A percentile compares a stretch with the other conserved stretches of the same genome.
These are phyloP conservation scores for Eufriesea mexicana DNA, from an alignment of 1,140 invertebrate genomes.

Conservation along the genomic window DNA sequence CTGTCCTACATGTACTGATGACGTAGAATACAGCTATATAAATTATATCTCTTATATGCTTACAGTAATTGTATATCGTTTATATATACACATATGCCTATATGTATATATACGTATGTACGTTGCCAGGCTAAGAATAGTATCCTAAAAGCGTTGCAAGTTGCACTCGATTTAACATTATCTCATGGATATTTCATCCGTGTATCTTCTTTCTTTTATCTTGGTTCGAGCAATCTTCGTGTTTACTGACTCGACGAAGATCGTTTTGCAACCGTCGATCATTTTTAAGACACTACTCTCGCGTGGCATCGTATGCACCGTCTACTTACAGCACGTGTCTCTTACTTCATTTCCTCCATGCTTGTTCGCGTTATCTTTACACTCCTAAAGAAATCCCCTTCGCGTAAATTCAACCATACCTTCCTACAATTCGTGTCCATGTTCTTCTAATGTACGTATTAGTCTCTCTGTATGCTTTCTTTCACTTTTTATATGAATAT, in stretches of 20 bases:
- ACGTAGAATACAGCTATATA: conserved; percentile 67
- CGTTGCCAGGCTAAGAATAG: conserved; percentile 33
- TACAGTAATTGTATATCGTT: conserved; percentile 62
- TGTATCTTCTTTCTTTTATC: conserved; percentile 1
- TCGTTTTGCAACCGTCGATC: background rate
- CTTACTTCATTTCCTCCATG: background rate
- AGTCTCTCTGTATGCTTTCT: background rate
- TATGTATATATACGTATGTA: conserved; percentile 59
- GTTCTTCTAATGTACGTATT: conserved; percentile 2
- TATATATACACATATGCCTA: conserved; percentile 61
- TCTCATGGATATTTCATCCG: background rate
- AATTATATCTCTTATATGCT: conserved; percentile 66
- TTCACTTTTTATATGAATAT: background rate
- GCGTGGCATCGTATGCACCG: conserved; percentile 29
- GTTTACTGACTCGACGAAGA: background rate
- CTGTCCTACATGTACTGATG: conserved; percentile 60
- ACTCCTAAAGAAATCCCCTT: background rate
- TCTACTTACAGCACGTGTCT: conserved; percentile 20
- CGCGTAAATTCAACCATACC: background rate
- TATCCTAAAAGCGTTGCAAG: background rate
- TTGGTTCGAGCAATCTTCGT: background rate
- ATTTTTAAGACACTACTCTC: background rate
- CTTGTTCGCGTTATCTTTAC: conserved; percentile 35
- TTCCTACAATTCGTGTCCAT: background rate
- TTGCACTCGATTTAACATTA: background rate